Percentiles rank a stretch among this genome's conserved stretches.
phyloP scores from a whole-genome alignment of 2,888 invertebrate species.

The Phania funesta region DNA sequence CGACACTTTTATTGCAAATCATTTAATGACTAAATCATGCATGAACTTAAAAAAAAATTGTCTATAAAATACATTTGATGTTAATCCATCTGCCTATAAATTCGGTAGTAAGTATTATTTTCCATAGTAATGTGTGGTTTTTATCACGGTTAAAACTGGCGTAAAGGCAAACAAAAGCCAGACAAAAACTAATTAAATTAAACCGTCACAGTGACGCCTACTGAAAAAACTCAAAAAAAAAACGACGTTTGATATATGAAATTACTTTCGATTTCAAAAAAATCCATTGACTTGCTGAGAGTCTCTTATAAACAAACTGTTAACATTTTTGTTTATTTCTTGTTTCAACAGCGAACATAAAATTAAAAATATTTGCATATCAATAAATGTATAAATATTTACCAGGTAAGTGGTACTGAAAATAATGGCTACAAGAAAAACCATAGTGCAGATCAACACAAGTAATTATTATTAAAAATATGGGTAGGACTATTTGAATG shows the following conservation, averaged over 20 bases:
- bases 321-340: constrained; percentile 30
- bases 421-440: constrained; percentile 5
- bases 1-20: neutral
- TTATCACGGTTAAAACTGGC: neutral
- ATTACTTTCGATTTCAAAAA: constrained; percentile 60
- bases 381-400: constrained; percentile 63
- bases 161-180: constrained; percentile 31
- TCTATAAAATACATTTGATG: constrained; percentile 8
- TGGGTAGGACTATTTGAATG: neutral
- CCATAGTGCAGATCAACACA: constrained; percentile 38
- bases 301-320: constrained; percentile 29
- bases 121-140: neutral
- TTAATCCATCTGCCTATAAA: constrained; percentile 1
- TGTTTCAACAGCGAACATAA: constrained; percentile 13
- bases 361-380: constrained; percentile 56
- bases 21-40: constrained; percentile 18
- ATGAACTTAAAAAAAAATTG: neutral
- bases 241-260: constrained; percentile 25
- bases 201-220: constrained; percentile 62
- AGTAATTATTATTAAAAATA: constrained; percentile 34
- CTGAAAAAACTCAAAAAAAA: constrained; percentile 23
- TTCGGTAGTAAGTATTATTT: constrained; percentile 9
- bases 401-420: constrained; percentile 31
- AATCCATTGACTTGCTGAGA: constrained; percentile 43
- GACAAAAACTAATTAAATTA: constrained; percentile 63